Evolutionary conservation across 2,113 vertebrate genomes (phyloP).

Genomic region (Piliocolobus tephrosceles): DNA sequence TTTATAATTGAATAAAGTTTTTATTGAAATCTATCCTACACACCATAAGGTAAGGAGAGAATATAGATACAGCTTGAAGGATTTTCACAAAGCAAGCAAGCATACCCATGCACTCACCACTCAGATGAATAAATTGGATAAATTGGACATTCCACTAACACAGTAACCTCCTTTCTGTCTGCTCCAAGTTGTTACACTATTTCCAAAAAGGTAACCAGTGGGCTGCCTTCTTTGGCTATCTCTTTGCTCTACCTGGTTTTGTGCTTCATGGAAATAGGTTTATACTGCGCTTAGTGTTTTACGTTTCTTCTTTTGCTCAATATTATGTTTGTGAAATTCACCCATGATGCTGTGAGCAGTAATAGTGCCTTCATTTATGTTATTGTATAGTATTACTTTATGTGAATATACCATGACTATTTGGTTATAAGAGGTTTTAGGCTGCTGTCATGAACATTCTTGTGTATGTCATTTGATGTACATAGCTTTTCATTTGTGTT

Average conservation of each 20-base stretch:
- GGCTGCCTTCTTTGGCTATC: not conserved
- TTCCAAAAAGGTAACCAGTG: not conserved
- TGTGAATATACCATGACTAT: not conserved
- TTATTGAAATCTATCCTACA: not conserved
- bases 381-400: not conserved
- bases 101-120: not conserved
- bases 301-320: not conserved
- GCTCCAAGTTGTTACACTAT: not conserved
- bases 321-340: not conserved
- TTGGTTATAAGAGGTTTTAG: not conserved
- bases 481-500: not conserved
- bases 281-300: rapidly evolving
- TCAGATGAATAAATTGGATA: not conserved
- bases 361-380: not conserved
- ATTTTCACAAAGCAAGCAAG: not conserved
- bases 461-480: not conserved
- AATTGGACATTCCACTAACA: not conserved
- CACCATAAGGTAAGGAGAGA: not conserved
- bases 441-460: not conserved
- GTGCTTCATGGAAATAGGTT: not conserved
- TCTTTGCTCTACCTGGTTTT: not conserved
- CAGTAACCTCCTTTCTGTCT: not conserved
- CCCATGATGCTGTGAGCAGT: not conserved
- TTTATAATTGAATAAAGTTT: not conserved
- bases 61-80: not conserved